Base-by-base conservation (phyloP, 2,113 vertebrate genomes). In the Synodontis membranacea region DNA sequence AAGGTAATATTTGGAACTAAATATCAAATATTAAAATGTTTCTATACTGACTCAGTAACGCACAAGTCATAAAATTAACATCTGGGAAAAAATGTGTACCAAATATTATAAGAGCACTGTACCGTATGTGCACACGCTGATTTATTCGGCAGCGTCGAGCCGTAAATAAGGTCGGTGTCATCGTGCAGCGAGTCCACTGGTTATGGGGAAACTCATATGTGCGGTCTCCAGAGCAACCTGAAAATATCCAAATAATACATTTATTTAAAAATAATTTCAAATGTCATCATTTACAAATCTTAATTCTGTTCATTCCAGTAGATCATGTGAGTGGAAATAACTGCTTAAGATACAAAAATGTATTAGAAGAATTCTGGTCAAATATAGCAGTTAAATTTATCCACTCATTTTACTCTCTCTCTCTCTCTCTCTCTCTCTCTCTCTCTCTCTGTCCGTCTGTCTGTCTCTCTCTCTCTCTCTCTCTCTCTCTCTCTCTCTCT, bases 381-480 rank as follows among this genome's bases (percentile, higher is more conserved):
- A 31, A 78, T 50, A 7, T 52, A 28, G 39, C 9, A 44, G 70
- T 15, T 48, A n/a, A 21, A 12, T 84, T 34, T 37, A 31, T 84
- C 42, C 37, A 58, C 28, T 84, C 10, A 7, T 64, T 84, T 28
- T 48, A 8, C 70, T 25, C n/a, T 68, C 50, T 83, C 52, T 86
- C 52, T 81, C 56, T 25, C 37, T 44, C 37, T 42, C 19, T 72
- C 6, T 44, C 34, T 37, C 34, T 8, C 34, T 64, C 17, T 72
- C 37, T 75, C 11, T 58, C n/a, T 74, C 34, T 66, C 31, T 25
- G n/a, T n/a, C n/a, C n/a, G n/a, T n/a, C n/a, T n/a, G n/a, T n/a
- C n/a, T n/a, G n/a, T n/a, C n/a, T n/a, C 37, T 78, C 64, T 81
- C 50, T 83, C 68, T 64, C 44, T 66, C 62, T 37, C 14, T 66